Evolutionary conservation across 2,113 vertebrate genomes (phyloP).

Genomic region (Gymnorhina tibicen): DNA sequence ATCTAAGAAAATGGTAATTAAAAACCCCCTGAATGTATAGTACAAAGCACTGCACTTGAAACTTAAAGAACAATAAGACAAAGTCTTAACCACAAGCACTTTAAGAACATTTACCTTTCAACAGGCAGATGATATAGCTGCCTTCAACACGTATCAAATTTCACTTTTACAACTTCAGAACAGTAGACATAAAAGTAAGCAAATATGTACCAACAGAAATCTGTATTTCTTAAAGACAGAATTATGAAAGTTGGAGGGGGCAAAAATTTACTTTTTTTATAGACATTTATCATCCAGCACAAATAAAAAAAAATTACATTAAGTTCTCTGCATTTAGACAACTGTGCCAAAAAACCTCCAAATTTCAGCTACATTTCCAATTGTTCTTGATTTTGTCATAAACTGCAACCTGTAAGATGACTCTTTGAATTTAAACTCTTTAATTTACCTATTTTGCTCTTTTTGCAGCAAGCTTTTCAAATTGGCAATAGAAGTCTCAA

Average conservation of each 20-base stretch:
- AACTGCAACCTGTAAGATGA: neutral
- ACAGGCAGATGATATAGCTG: neutral
- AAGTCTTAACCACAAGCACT: neutral
- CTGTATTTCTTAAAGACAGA: neutral
- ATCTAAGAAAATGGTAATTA: constrained; percentile 51
- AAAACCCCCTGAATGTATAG: neutral
- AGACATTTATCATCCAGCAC: neutral
- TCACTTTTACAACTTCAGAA: neutral
- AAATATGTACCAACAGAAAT: neutral
- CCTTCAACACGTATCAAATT: neutral
- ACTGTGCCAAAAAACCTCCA: neutral
- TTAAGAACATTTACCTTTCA: neutral
- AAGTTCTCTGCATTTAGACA: neutral
- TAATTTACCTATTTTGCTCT: constrained; percentile 79
- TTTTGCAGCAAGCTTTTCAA: constrained; percentile 73
- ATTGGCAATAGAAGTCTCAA: constrained; percentile 64
- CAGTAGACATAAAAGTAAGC: neutral
- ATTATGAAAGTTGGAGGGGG: neutral
- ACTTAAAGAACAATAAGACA: neutral
- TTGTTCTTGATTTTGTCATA: neutral
- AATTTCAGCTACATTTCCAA: neutral
- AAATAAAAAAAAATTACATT: neutral
- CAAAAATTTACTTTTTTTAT: neutral
- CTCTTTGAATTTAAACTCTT: neutral
- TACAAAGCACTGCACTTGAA: constrained; percentile 6